Evolutionary conservation across 2,113 vertebrate genomes (phyloP), one percentile per base, ranked within the genome.

Genomic region (Dendropsophus ebraccatus): DNA sequence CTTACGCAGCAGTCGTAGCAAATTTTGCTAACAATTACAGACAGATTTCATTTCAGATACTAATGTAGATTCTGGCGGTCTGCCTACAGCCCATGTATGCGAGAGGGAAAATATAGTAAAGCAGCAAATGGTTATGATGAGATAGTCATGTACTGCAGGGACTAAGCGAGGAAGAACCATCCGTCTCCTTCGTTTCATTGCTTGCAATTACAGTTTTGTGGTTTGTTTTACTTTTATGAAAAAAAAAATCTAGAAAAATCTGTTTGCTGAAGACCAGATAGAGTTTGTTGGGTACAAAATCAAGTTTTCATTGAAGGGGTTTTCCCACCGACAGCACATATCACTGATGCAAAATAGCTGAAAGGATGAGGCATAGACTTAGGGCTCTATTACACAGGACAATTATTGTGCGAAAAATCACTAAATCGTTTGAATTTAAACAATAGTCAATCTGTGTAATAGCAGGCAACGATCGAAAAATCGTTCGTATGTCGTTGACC

Each of bases 41-140:
- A 88, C 88, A 89, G 90, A 89, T 91, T 88, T 87, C 70, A 88
- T 90, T 89, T 92, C 85, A 62, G 81, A 79, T 87, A 88, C 87
- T 90, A 89, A 90, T 90, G 89, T 87, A 87, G 80, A 83, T 87
- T 65, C 87, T 90, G 90, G 91, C 88, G 45, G 67, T 58, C 47
- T 85, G 89, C 91, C 91, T 19, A 0, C 49, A 52, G 35, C 80
- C 77, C 81, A 75, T 89, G 88, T 86, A 83, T 88, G 75, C 56
- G 70, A 85, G 85, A 89, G 82, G 87, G 88, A 89, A 88, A 87
- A 76, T 65, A 41, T 28, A 65, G 23, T 17, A 60, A 25, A 80
- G 75, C 9, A 41, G n/a, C 23, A 62, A 16, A 60, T 45, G 12
- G 37, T 41, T 81, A 25, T 25, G 56, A 47, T 45, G 54, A 28